A percentile compares a stretch with the other conserved stretches of the same genome.
Conservation (phyloP, 2,888 invertebrate species). For the Marasmarcha lunaedactyla region DNA sequence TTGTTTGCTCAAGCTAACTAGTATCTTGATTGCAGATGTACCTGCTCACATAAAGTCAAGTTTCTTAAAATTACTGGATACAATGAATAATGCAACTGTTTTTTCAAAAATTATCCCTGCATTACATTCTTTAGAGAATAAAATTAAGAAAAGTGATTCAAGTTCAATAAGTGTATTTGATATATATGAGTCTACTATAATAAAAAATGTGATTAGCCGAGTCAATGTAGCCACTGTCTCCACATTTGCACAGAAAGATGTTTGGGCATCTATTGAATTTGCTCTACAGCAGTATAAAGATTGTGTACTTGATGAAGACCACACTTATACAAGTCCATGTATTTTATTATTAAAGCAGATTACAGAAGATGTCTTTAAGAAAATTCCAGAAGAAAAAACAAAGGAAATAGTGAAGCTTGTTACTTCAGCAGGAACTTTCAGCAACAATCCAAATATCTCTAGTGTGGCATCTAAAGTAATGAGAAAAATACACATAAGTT, state of each 20-base stretch:
- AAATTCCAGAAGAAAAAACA: constrained; percentile 51
- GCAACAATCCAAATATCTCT: constrained; percentile 72
- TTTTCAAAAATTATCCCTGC: constrained; percentile 42
- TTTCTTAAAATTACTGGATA: constrained; percentile 49
- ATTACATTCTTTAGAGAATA: constrained; percentile 29
- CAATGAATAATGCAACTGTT: constrained; percentile 53
- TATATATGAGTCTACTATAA: constrained; percentile 61
- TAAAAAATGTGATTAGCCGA: constrained; percentile 65
- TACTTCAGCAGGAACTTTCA: constrained; percentile 64
- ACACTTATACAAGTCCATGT: constrained; percentile 41
- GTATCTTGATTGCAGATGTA: constrained; percentile 36
- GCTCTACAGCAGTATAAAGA: constrained; percentile 66
- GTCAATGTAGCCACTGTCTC: constrained; percentile 64
- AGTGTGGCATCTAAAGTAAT: constrained; percentile 73
- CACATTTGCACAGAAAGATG: constrained; percentile 40
- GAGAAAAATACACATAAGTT: constrained; percentile 75
- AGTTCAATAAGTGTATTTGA: constrained; percentile 40
- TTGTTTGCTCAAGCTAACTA: constrained; percentile 40
- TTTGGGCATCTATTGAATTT: constrained; percentile 71
- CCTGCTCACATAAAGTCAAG: constrained; percentile 58
- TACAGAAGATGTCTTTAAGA: constrained; percentile 63
- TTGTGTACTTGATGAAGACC: constrained; percentile 42
- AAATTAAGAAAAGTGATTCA: constrained; percentile 25
- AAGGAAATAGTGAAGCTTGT: constrained; percentile 63
- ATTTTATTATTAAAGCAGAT: constrained; percentile 70